phyloP scores from a whole-genome alignment of 2,888 invertebrate genomes.

The Drosophila demipolita region DNA sequence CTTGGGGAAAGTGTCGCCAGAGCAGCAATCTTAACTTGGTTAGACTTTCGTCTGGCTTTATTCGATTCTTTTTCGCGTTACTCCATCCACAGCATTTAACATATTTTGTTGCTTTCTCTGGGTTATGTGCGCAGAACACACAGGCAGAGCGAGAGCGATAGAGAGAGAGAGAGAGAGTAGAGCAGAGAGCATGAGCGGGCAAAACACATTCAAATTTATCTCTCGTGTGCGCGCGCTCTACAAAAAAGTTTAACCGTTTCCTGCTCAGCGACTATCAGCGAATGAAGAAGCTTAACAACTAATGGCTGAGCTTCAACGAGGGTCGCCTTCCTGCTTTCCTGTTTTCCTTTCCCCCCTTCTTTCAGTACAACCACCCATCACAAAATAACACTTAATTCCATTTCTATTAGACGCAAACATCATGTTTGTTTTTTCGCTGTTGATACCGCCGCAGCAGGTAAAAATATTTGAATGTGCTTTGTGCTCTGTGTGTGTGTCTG shows the following conservation, averaged over 20 bases:
- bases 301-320: slow-evolving; percentile 52
- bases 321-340: slow-evolving; percentile 50
- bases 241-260: slow-evolving; percentile 78
- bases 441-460: slow-evolving; percentile 35
- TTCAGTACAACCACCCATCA: slow-evolving; percentile 2
- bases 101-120: slow-evolving; percentile 79
- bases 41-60: slow-evolving; percentile 43
- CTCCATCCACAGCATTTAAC: slow-evolving; percentile 36
- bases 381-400: slow-evolving; percentile 42
- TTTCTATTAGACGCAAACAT: slow-evolving; percentile 42
- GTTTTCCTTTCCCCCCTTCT: neutral
- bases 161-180: neutral
- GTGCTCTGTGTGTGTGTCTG: slow-evolving; percentile 28
- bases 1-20: slow-evolving; percentile 32
- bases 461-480: slow-evolving; percentile 34
- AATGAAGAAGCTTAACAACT: slow-evolving; percentile 58
- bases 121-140: slow-evolving; percentile 73
- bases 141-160: slow-evolving; percentile 14
- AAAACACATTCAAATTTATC: slow-evolving; percentile 14
- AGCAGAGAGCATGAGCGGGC: neutral
- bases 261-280: slow-evolving; percentile 45
- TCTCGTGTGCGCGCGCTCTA: slow-evolving; percentile 35
- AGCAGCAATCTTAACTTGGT: slow-evolving; percentile 52
- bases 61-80: slow-evolving; percentile 23
- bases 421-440: slow-evolving; percentile 38